Evolutionary conservation across 2,113 vertebrate species (phyloP).

Genomic region (crab-eating macaque (Macaca fascicularis)): T2T-MFA8v1.1 NC_088377.1:190855501-190856000

Average conservation of each 20-base stretch:
- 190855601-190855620: neutral
- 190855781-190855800: too few species aligned
- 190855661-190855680: neutral
- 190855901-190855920: too few species aligned
- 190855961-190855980: too few species aligned
- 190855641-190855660: neutral
- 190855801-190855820: too few species aligned
- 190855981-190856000: too few species aligned
- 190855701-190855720: neutral
- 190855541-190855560: neutral
- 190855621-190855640: neutral
- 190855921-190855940: too few species aligned
- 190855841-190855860: too few species aligned
- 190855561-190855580: fast-evolving
- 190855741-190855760: neutral
- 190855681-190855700: neutral
- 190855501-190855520: neutral
- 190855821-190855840: too few species aligned
- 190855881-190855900: too few species aligned
- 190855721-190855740: neutral
- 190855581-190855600: neutral
- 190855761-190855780: neutral
- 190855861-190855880: too few species aligned
- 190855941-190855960: too few species aligned
- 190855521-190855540: neutral